Evolutionary conservation across 2,888 invertebrate genomes (phyloP), one percentile per base, ranked within the genome.

Genomic region (Parascotia fuliginaria): DNA sequence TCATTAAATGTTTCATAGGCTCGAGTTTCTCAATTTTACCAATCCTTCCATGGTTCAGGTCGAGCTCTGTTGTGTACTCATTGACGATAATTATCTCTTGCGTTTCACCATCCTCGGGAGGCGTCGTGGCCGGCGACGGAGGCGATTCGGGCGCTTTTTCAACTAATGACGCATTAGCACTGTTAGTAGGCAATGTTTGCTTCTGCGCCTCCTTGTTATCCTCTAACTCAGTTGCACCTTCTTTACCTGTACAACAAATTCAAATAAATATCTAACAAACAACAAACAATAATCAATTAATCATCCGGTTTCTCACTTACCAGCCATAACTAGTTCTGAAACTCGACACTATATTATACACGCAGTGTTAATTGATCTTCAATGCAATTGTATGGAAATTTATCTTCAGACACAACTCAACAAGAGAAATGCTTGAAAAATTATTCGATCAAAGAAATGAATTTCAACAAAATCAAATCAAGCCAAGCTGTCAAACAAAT

Each of bases 31-130:
- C 96, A 55, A 98, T 93, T 80, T 96, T 96, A 1, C 95, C 95
- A 57, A 98, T 95, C 61, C 97, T 93, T 38, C 96, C 95, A 79
- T 98, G 98, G 84, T 98, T 98, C 60, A 98, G 93, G 81, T 98
- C 98, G n/a, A 98, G 84, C 73, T 95, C 95, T 65, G 92, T 89
- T 0, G 94, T 94, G 22, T 94, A 90, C 39, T 95, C 95, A 80
- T 96, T 94, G 27, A 95, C 92, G 27, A 95, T 90, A 33, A 94
- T 89, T 37, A 95, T 93, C 66, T 95, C 95, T 60, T 94, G 94
- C 0, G 93, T 81, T 9, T 90, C 85, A 45, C 79, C 85, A 22
- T 87, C 83, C 0, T 60, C 66, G 0, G 81, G 65, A 0, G 87
- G 83, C 1, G 88, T 85, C 0, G 85, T 80, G 1, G 62, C 65